Conservation (phyloP, 1,140 invertebrate species). For the Drosophila nebulosa region DNA sequence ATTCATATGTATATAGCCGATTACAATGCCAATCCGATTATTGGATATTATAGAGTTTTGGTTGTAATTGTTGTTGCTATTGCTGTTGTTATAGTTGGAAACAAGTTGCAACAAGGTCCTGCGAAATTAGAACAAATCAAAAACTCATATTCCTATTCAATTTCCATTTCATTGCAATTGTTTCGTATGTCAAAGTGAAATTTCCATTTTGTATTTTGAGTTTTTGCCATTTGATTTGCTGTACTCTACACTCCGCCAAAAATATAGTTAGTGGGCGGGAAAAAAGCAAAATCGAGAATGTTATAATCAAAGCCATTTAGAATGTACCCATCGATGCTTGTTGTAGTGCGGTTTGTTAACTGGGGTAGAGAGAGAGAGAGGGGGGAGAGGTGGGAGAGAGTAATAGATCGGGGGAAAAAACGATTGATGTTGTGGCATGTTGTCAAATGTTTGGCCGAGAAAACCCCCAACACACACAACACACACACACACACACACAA, state of each 20-base stretch:
- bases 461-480: constrained; percentile 7
- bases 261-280: not conserved
- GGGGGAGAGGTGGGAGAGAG: not conserved
- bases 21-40: not conserved
- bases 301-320: constrained; percentile 15
- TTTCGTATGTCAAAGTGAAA: constrained; percentile 6
- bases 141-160: constrained; percentile 3
- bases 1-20: too few species aligned
- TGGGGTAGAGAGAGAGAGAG: not conserved
- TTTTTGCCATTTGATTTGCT: not conserved
- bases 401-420: not conserved
- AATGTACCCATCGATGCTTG: not conserved
- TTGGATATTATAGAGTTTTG: too few species aligned
- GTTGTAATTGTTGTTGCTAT: too few species aligned
- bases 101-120: not conserved
- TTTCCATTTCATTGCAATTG: constrained; percentile 7
- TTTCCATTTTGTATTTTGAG: not conserved
- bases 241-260: not conserved
- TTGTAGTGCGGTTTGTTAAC: not conserved
- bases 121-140: not conserved
- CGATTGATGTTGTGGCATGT: constrained; percentile 14
- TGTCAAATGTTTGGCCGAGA: constrained; percentile 65
- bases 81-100: not conserved
- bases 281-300: not conserved
- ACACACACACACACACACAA: not conserved